Evolutionary conservation across 2,113 vertebrate genomes (phyloP).

Genomic region (Pica pica): DNA sequence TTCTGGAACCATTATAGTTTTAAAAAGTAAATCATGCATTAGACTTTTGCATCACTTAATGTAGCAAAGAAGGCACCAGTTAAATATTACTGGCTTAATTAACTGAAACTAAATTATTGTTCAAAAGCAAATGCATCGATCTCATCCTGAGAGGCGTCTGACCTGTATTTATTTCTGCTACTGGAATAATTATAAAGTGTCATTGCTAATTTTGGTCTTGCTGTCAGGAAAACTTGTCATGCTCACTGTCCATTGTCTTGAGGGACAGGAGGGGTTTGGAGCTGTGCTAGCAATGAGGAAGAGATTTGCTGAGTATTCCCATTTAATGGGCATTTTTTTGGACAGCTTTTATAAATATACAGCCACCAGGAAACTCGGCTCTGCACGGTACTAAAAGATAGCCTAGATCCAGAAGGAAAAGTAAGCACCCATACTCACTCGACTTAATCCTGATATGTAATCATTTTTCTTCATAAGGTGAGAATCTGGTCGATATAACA

Average conservation of each 20-base stretch:
- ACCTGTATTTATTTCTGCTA: slow-evolving; percentile 1
- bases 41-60: slow-evolving; percentile 1
- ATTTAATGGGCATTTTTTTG: background rate
- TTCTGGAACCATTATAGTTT: background rate
- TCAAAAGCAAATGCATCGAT: background rate
- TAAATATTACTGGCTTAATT: slow-evolving; percentile 20
- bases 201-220: background rate
- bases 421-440: background rate
- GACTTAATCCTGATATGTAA: background rate
- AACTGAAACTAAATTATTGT: background rate
- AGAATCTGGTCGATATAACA: background rate
- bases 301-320: background rate
- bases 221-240: background rate
- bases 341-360: background rate
- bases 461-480: background rate
- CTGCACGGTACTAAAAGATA: background rate
- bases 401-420: background rate
- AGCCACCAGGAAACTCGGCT: background rate
- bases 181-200: background rate
- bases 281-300: background rate
- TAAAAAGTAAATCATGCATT: background rate
- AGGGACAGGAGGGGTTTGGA: background rate
- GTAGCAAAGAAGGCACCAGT: background rate
- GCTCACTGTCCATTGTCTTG: background rate
- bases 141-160: background rate